Base-by-base conservation (phyloP, 2,888 invertebrate genomes). In the Mythimna albipuncta region DNA sequence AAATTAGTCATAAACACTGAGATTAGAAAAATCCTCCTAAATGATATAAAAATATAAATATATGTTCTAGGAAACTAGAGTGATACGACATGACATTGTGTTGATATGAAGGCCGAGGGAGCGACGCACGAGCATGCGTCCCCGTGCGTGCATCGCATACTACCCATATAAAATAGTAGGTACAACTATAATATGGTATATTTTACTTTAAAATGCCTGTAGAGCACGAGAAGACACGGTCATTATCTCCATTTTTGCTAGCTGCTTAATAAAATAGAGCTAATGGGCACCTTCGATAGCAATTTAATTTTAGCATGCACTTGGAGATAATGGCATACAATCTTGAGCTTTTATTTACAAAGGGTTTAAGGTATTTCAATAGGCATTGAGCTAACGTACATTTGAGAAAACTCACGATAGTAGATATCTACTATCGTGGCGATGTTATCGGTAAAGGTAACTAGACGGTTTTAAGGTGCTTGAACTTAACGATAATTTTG, bases 71-170 rank as follows among this genome's bases (percentile, higher is more conserved):
- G 86, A 87, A 84, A 86, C 80, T 78, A 80, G 79, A 85, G 72
- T 77, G 78, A 79, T 81, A 58, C 75, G 62, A 73, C 81, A 72
- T 87, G 88, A 89, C 89, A 89, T 89, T 91, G 89, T 85, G 76
- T 86, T 79, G 77, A 85, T 79, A 82, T 85, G 91, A 92, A 92
- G 91, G 92, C 89, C 90, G 83, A 81, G 77, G 83, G 88, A 87
- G 87, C 88, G 89, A 88, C 87, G 87, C 85, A 83, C 85, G 86
- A 80, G 82, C 84, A 69, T 79, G 83, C 66, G 89, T 87, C 85
- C 79, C 85, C 83, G 84, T 79, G 85, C 93, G 91, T 92, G 93
- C 82, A 82, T 71, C 64, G 92, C 87, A 91, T 92, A 84, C 67
- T 67, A 66, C n/a, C 26, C 64, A 59, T 71, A 66, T 75, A 74